Percentiles rank a stretch among this genome's conserved stretches.
phyloP scores from a whole-genome alignment of 2,797 vertebrate species.

The Smutsia gigantea region DNA sequence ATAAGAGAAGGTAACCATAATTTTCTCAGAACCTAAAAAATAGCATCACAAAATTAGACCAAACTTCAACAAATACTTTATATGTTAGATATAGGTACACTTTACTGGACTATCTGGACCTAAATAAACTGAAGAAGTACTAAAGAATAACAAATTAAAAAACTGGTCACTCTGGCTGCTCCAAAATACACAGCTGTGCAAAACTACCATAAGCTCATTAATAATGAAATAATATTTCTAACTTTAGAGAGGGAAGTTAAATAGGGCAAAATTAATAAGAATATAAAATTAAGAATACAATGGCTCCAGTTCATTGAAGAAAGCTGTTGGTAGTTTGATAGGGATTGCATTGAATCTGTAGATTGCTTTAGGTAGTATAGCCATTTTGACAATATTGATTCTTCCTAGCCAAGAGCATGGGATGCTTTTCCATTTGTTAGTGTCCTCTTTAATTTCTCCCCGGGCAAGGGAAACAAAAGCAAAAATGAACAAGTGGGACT shows the following conservation, averaged over 20 bases:
- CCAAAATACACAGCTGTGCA: background rate
- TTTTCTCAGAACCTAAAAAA: background rate
- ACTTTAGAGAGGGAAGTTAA: background rate
- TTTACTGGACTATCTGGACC: background rate
- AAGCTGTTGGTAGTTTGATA: too few relatives aligned
- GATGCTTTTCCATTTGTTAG: too few relatives aligned
- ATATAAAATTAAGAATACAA: background rate
- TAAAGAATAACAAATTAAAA: background rate
- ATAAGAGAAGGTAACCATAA: background rate
- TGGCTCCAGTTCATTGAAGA: too few relatives aligned
- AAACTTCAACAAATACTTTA: background rate
- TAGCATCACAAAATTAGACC: background rate
- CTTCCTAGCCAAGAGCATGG: too few relatives aligned
- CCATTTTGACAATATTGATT: too few relatives aligned
- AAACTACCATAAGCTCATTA: background rate
- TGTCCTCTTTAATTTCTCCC: too few relatives aligned
- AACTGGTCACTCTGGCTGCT: background rate
- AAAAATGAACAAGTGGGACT: too few relatives aligned
- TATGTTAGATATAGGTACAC: background rate
- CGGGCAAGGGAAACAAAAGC: too few relatives aligned
- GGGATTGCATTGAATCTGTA: too few relatives aligned
- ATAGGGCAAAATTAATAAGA: background rate
- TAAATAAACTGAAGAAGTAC: background rate
- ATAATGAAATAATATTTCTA: background rate
- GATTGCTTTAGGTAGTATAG: too few relatives aligned